These are phyloP conservation scores for Limnodromus scolopaceus DNA, from an alignment of 2,797 vertebrate genomes.

Conservation along the genomic window DNA sequence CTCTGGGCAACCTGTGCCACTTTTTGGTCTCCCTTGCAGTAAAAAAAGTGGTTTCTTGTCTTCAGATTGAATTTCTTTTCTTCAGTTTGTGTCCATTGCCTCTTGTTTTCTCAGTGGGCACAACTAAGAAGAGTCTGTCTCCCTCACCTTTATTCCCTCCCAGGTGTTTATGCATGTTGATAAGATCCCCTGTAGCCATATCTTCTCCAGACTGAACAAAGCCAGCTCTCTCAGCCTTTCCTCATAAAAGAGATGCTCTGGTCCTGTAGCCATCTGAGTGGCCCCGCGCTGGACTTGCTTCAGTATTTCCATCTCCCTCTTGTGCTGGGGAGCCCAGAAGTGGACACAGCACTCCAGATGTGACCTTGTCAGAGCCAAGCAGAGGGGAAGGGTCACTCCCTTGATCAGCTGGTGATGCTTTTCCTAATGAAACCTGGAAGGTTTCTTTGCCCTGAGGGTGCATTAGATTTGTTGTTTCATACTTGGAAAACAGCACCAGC, in stretches of 20 bases:
- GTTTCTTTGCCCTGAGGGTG: not conserved
- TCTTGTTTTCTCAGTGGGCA: not conserved
- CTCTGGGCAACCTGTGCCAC: not conserved
- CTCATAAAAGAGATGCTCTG: rapidly evolving
- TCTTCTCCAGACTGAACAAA: not conserved
- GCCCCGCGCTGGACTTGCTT: not conserved
- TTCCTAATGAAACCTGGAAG: not conserved
- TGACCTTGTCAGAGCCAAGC: not conserved
- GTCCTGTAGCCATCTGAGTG: not conserved
- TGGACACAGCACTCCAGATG: not conserved
- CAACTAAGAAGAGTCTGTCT: not conserved
- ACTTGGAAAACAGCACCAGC: not conserved
- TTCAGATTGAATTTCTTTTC: not conserved
- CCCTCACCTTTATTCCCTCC: not conserved
- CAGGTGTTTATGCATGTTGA: not conserved
- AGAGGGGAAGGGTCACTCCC: not conserved
- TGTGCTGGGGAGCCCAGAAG: not conserved
- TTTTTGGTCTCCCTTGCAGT: not conserved
- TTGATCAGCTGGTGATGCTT: not conserved
- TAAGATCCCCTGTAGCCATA: not conserved
- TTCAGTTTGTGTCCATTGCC: not conserved
- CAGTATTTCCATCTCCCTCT: not conserved
- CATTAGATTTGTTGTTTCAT: not conserved
- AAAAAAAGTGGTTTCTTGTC: not conserved
- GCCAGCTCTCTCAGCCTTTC: not conserved